phyloP scores from a whole-genome alignment of 2,888 invertebrate species.

The Drosophila histrio region DNA sequence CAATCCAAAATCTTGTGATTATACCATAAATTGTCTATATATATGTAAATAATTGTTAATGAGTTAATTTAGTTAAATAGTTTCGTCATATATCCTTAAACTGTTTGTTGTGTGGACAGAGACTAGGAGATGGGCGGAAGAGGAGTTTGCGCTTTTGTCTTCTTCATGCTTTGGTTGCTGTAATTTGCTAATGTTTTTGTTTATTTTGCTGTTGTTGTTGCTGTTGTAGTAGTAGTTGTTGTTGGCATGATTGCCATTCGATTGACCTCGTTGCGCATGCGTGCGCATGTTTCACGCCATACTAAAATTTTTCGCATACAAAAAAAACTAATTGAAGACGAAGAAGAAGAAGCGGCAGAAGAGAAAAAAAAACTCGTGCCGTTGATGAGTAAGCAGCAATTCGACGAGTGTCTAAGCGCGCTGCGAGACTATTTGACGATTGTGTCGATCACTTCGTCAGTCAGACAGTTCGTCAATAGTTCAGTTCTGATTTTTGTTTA shows the following conservation, averaged over 20 bases:
- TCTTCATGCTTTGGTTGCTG: slow-evolving; percentile 24
- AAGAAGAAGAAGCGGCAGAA: slow-evolving; percentile 8
- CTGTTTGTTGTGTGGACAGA: background rate
- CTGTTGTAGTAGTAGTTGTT: slow-evolving; percentile 25
- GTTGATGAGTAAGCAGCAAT: slow-evolving; percentile 69
- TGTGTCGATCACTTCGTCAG: slow-evolving; percentile 12
- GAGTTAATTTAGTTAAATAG: background rate
- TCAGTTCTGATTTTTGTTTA: slow-evolving; percentile 40
- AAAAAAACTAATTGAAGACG: slow-evolving; percentile 25
- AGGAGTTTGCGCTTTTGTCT: background rate
- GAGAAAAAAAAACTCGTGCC: slow-evolving; percentile 40
- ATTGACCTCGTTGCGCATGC: slow-evolving; percentile 81
- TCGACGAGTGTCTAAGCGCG: slow-evolving; percentile 27
- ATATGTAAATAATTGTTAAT: too few species aligned
- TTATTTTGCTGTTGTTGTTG: slow-evolving; percentile 21
- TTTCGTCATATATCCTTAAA: background rate
- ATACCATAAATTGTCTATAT: too few species aligned
- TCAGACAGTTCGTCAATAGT: slow-evolving; percentile 20
- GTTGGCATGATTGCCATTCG: slow-evolving; percentile 71
- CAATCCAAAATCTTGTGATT: too few species aligned
- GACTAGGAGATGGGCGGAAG: background rate
- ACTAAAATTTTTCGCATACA: slow-evolving; percentile 70
- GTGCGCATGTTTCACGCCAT: slow-evolving; percentile 79
- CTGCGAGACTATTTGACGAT: slow-evolving; percentile 23
- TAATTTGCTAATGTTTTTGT: slow-evolving; percentile 50